These are phyloP conservation scores for Xestobium rufovillosum DNA, from an alignment of 2,888 invertebrate species.

Conservation along the genomic window DNA sequence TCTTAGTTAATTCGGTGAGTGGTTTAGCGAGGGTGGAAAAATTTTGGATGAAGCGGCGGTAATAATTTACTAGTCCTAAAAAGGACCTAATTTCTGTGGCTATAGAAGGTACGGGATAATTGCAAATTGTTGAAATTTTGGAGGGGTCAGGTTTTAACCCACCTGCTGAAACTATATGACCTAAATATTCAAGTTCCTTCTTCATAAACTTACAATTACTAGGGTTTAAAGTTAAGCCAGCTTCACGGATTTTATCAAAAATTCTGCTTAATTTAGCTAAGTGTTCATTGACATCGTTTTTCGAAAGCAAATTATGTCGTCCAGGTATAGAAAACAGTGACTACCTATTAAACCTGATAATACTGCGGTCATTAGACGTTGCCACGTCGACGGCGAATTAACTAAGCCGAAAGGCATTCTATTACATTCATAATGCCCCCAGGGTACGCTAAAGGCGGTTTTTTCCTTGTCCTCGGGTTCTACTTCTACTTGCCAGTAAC, in stretches of 20 bases:
- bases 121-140: constrained; percentile 11
- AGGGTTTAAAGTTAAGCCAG: constrained; percentile 21
- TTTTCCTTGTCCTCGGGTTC: constrained; percentile 19
- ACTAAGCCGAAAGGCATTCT: constrained; percentile 30
- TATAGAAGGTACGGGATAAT: constrained; percentile 13
- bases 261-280: constrained; percentile 17
- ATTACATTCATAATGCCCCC: constrained; percentile 28
- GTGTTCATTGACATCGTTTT: constrained; percentile 15
- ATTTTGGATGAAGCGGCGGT: constrained; percentile 14
- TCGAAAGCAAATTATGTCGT: constrained; percentile 18
- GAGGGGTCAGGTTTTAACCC: constrained; percentile 19
- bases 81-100: constrained; percentile 20
- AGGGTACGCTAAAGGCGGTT: constrained; percentile 20
- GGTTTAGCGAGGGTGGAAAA: constrained; percentile 13
- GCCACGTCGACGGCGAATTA: constrained; percentile 28
- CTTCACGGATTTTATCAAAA: constrained; percentile 17
- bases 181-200: constrained; percentile 15
- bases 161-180: constrained; percentile 14
- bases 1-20: constrained; percentile 15
- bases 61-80: constrained; percentile 18
- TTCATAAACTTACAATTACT: constrained; percentile 23
- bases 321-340: constrained; percentile 23
- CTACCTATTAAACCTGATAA: constrained; percentile 22
- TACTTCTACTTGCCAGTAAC: too few species aligned
- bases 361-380: constrained; percentile 27